These are phyloP conservation scores for Silurus glanis DNA, from an alignment of 2,113 vertebrate species.

Conservation along the genomic window DNA sequence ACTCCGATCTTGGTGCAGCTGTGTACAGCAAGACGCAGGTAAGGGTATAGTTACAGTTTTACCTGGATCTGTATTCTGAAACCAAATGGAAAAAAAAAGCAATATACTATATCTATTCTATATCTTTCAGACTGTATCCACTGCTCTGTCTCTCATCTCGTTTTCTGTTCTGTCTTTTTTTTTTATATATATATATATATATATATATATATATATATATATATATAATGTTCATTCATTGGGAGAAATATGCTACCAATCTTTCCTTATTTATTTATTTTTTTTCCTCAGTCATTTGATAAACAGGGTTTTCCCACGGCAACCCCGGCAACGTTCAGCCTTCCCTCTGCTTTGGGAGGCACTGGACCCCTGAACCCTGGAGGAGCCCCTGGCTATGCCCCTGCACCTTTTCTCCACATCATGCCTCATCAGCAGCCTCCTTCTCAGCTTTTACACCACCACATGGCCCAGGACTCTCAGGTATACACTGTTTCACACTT, in stretches of 20 bases:
- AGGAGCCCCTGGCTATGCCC: conserved; percentile 85
- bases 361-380: conserved; percentile 86
- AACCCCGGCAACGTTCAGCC: conserved; percentile 88
- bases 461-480: conserved; percentile 75
- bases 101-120: not conserved
- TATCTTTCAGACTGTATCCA: not conserved
- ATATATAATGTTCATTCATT: too few relatives aligned
- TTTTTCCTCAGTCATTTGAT: conserved; percentile 80
- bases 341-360: conserved; percentile 90
- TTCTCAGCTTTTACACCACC: conserved; percentile 92
- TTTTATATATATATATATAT: too few relatives aligned
- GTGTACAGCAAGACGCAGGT: conserved; percentile 97
- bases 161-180: too few relatives aligned
- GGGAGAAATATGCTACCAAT: too few relatives aligned
- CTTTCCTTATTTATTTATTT: too few relatives aligned
- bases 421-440: conserved; percentile 96
- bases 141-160: not conserved
- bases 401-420: conserved; percentile 89
- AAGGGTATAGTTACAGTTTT: conserved; percentile 34
- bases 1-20: conserved; percentile 87
- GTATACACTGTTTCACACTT: conserved; percentile 48
- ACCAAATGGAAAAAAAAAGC: not conserved
- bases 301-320: conserved; percentile 97
- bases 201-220: too few relatives aligned
- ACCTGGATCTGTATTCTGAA: not conserved